Base-by-base conservation (phyloP, 2,888 invertebrate genomes). In the Meiosimyza platycephala region DNA sequence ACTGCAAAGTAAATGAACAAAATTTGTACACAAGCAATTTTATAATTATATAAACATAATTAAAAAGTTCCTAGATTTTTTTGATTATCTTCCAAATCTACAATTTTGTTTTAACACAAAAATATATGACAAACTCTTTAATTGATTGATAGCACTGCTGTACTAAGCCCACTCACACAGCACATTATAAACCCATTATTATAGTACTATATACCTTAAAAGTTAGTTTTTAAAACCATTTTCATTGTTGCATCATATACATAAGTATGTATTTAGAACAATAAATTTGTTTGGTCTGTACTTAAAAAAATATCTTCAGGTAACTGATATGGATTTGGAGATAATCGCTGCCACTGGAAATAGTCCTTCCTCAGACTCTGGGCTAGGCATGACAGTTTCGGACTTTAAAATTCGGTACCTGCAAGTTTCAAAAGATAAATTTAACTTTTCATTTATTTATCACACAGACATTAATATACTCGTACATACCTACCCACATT, bases 321-420 rank as follows among this genome's bases (percentile, higher is more conserved):
- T 86, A 79, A 85, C 86, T 74, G 86, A 87, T 80, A 84, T 86
- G 82, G 87, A 87, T 83, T 81, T 86, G 86, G 87, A 87, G 84
- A 84, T 87, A 76, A 84, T 84, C 80, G 87, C 86, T 76, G 84
- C 86, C 77, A 92, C 92, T 86, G 92, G 92, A 89, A 92, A 93
- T 87, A 94, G 95, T 85, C 95, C 96, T 81, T 95, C 95, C 88
- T 96, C 96, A 89, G 96, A 96, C 92, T 96, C 96, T 88, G 96
- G 96, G 86, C 93, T 97, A 88, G 96, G 96, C 88, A 92, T 95
- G 89, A 94, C 94, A 87, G 92, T 95, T 88, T 74, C 77, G 88
- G 93, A 93, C 88, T 90, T 91, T 84, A 88, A 89, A 86, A 90
- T 90, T 90, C 92, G 93, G 93, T 92, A 89, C 79, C 75, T 63